Evolutionary conservation across 2,888 invertebrate genomes (phyloP).

Genomic region (Hypselothyrea guttata): DNA sequence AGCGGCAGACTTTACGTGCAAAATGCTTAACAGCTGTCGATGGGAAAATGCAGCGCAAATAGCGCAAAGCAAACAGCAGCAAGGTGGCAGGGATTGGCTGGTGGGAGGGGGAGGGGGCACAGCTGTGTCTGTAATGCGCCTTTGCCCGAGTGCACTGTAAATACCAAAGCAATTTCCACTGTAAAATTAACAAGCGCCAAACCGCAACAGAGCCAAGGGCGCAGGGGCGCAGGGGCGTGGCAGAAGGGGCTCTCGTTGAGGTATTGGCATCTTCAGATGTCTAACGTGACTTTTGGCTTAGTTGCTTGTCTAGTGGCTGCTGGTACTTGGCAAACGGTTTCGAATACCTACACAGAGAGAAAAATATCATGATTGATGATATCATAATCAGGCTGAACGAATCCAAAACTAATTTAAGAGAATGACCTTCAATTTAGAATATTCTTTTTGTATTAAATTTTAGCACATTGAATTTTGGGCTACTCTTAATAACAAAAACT

Average conservation of each 20-base stretch:
- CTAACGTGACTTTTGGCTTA: conserved; percentile 24
- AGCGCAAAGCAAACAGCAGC: conserved; percentile 36
- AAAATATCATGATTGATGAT: too few relatives aligned
- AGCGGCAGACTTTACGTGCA: conserved; percentile 64
- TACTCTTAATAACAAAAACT: too few relatives aligned
- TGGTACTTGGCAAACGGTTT: conserved; percentile 23
- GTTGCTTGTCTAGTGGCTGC: conserved; percentile 43
- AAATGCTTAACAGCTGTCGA: conserved; percentile 74
- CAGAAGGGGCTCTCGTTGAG: conserved; percentile 18
- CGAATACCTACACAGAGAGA: too few relatives aligned
- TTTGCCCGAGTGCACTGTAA: conserved; percentile 73
- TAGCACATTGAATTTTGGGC: too few relatives aligned
- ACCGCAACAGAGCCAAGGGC: conserved; percentile 51
- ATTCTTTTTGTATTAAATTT: too few relatives aligned
- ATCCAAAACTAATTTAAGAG: too few relatives aligned
- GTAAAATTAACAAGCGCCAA: conserved; percentile 76
- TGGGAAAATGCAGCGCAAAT: conserved; percentile 61
- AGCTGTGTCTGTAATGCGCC: conserved; percentile 61
- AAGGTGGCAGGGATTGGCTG: not conserved
- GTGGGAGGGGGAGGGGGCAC: not conserved
- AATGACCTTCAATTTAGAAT: too few relatives aligned
- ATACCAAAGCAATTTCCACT: conserved; percentile 75
- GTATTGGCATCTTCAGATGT: conserved; percentile 48
- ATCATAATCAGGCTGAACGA: too few relatives aligned
- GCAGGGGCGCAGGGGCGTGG: not conserved